Base-by-base conservation (phyloP, 2,888 invertebrate species). In the Pachycephus smyrnensis region DNA sequence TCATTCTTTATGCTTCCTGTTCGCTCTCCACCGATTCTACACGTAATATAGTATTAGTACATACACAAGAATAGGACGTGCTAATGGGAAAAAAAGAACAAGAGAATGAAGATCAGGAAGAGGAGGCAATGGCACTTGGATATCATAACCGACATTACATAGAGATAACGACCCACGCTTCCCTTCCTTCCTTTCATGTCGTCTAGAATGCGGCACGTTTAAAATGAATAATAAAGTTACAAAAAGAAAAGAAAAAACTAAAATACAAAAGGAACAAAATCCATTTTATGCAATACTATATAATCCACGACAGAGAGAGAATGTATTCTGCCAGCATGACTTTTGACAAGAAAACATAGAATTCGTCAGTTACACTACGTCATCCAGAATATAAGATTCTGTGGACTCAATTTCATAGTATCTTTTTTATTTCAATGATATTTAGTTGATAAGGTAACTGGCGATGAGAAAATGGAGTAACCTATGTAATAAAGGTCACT, bases 141-240 rank as follows among this genome's bases (percentile, higher is more conserved):
- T 88, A 88, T 88, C 88, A 79, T 84, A 84, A 86, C 84, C 84
- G 84, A 86, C 84, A 84, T 71, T 85, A 87, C 82, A 82, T 73
- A 79, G 31, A 77, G 86, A 88, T 87, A 88, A 81, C 69, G 30
- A 76, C 88, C 88, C 85, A 88, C 88, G 85, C 86, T 82, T 83
- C 83, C 84, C 85, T 86, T 87, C 87, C 88, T 88, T 88, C 87
- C 87, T 86, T 80, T 81, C 79, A 2, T 6, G 55, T 55, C 55
- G 23, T 55, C 55, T 23, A 2, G 23, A 55, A 55, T 15, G 55
- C 55, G 23, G 9, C 1, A 23, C 23, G 23, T 55, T 55, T 55
- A 23, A 9, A 55, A 55, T 55, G 23, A 55, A 55, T 55, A 23
- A 15, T 55, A 23, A 55, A 55, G 23, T 9, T 23, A 23, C 23